Evolutionary conservation across 2,888 invertebrate genomes (phyloP).

Genomic region (Hirtodrosophila trivittata): DNA sequence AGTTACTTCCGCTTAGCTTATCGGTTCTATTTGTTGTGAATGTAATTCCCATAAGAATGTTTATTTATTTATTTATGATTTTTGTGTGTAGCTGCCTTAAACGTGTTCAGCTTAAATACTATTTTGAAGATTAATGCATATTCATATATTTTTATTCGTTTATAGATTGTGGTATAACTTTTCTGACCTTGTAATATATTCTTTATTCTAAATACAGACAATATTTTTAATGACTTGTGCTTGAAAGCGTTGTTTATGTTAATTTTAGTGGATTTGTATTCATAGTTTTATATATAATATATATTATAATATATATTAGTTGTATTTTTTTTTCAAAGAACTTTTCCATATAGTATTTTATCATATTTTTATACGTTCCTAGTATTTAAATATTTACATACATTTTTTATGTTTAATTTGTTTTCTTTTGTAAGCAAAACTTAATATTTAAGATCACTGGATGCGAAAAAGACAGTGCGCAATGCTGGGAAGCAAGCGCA

Average conservation of each 20-base stretch:
- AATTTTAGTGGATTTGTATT: conserved; percentile 40
- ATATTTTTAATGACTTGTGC: conserved; percentile 76
- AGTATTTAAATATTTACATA: conserved; percentile 57
- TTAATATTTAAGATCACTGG: conserved; percentile 82
- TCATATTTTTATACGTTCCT: conserved; percentile 20
- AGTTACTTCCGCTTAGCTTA: no score
- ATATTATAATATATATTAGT: conserved; percentile 19
- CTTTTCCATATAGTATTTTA: no score
- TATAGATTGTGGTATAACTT: not conserved
- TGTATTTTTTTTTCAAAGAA: conserved; percentile 28
- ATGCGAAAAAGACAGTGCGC: conserved; percentile 56
- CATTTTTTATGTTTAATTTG: conserved; percentile 28
- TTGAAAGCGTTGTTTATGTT: conserved; percentile 59
- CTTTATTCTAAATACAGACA: conserved; percentile 58
- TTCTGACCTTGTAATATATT: conserved; percentile 20
- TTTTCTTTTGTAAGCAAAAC: conserved; percentile 57
- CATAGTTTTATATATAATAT: conserved; percentile 5
- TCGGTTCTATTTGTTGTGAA: no score
- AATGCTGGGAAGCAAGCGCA: conserved; percentile 5
- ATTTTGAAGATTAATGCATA: conserved; percentile 8
- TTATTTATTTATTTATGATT: conserved; percentile 3
- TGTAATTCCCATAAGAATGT: no score
- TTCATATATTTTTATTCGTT: conserved; percentile 20
- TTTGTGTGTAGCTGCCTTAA: conserved; percentile 9
- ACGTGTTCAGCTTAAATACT: conserved; percentile 1